A percentile compares a stretch with the other conserved stretches of the same genome.
Conservation (phyloP, 2,113 vertebrate genomes). For the Danio rerio region DNA sequence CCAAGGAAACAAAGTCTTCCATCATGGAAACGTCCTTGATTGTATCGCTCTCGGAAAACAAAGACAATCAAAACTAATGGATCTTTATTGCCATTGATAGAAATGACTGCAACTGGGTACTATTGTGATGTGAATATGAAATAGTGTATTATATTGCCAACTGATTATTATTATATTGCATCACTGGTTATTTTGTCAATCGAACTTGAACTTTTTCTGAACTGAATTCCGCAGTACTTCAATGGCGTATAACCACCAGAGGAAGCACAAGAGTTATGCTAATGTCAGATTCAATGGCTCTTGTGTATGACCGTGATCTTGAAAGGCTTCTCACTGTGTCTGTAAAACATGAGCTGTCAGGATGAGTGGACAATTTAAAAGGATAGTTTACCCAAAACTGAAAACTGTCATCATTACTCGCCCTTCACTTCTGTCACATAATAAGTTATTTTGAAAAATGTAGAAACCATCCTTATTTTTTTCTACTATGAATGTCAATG, state of each 20-base stretch:
- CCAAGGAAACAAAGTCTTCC: conserved; percentile 13
- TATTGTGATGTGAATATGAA: background rate
- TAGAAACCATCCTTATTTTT: background rate
- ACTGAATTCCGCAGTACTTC: background rate
- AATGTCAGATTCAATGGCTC: background rate
- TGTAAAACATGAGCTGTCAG: background rate
- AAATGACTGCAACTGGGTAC: background rate
- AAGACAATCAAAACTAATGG: background rate
- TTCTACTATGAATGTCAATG: no score
- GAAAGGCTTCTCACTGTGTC: background rate
- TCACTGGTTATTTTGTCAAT: background rate
- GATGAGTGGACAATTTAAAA: no score
- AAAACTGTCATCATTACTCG: no score
- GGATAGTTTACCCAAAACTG: no score
- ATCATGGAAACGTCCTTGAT: conserved; percentile 14
- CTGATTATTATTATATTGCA: background rate
- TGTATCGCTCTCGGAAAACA: background rate
- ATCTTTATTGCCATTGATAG: background rate
- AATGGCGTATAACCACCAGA: background rate
- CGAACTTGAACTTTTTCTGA: background rate
- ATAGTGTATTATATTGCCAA: background rate
- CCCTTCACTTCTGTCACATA: no score
- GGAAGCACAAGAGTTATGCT: background rate
- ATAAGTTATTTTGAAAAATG: background rate
- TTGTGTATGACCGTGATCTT: background rate